Conservation (phyloP, 2,888 invertebrate genomes). For the Campoplex capitator region DNA sequence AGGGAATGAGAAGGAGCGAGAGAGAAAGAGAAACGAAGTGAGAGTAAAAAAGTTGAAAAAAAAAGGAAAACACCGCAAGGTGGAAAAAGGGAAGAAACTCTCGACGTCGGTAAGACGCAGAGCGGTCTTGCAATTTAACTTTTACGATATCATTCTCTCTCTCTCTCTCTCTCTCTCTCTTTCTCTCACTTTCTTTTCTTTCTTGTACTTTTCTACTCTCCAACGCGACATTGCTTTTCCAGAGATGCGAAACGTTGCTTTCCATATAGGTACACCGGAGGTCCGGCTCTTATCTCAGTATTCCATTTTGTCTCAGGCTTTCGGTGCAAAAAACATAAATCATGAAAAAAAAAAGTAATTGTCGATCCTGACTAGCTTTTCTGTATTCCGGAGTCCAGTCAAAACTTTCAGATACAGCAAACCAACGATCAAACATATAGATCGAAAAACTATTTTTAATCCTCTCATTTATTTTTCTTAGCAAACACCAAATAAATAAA, state of each 20-base stretch:
- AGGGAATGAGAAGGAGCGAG: conserved; percentile 40
- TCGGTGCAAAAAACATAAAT: background rate
- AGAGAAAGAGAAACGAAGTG: conserved; percentile 10
- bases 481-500: no score
- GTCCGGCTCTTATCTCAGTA: background rate
- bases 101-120: conserved; percentile 34
- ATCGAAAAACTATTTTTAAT: background rate
- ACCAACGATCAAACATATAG: background rate
- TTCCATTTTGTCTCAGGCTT: background rate
- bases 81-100: conserved; percentile 38
- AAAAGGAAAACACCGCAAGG: conserved; percentile 54
- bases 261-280: background rate
- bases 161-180: background rate
- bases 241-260: conserved; percentile 30
- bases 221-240: conserved; percentile 51
- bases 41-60: conserved; percentile 47
- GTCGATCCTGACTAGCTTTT: background rate
- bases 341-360: conserved; percentile 4
- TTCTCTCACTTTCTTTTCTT: background rate
- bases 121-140: conserved; percentile 67
- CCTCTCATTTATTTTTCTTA: no score
- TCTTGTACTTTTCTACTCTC: conserved; percentile 23
- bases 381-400: background rate
- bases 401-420: background rate
- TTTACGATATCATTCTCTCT: conserved; percentile 60